These are phyloP conservation scores for Porites lutea DNA, from an alignment of 64 coral and sea anemone species.

Conservation along the genomic window DNA sequence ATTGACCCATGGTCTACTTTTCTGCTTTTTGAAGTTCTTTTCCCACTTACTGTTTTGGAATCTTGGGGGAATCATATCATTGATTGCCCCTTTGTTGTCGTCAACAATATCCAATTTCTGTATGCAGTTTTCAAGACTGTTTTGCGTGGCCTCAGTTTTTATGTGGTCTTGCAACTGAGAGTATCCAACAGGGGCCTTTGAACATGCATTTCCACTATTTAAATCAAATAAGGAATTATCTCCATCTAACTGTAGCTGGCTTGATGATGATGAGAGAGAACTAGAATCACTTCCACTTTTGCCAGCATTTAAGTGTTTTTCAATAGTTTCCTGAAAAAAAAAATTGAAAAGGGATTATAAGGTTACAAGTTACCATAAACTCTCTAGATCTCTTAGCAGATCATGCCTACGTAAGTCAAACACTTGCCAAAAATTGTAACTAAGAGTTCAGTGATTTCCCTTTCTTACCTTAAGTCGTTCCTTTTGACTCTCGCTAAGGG, in stretches of 20 bases:
- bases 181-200: constrained; percentile 1
- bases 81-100: neutral
- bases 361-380: neutral
- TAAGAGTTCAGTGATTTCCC: too few species aligned
- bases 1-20: neutral
- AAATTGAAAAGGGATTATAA: neutral
- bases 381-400: too few species aligned
- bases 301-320: neutral
- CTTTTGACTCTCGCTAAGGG: too few species aligned
- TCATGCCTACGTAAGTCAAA: too few species aligned
- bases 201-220: neutral
- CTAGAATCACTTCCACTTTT: neutral
- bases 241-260: neutral
- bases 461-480: too few species aligned
- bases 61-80: constrained; percentile 31
- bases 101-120: neutral
- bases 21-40: neutral
- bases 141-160: neutral
- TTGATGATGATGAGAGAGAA: neutral
- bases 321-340: neutral
- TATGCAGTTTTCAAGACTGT: constrained; percentile 18
- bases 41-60: neutral
- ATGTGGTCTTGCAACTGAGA: neutral
- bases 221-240: neutral
- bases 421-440: too few species aligned